Evolutionary conservation across 1,140 invertebrate genomes (phyloP).

Genomic region (Drosophila busckii): DNA sequence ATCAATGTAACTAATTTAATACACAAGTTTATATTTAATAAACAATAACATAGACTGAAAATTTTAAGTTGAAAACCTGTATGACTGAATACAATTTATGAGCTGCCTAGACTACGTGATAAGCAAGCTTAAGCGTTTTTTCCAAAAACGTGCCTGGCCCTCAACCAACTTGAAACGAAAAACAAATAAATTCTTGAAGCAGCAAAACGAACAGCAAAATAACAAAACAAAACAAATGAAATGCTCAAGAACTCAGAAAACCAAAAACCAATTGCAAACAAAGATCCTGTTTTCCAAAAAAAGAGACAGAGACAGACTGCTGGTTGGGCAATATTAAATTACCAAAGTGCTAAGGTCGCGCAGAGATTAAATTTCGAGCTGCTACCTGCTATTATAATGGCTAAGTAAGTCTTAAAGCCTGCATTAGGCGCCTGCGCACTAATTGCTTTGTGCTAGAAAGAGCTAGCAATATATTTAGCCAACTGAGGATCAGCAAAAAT

Average conservation of each 20-base stretch:
- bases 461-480: background rate
- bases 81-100: no score
- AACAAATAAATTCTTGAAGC: slow-evolving; percentile 61
- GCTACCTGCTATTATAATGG: slow-evolving; percentile 45
- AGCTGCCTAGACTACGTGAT: slow-evolving; percentile 59
- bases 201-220: slow-evolving; percentile 25
- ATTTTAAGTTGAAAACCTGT: no score
- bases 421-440: slow-evolving; percentile 36
- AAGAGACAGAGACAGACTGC: no score
- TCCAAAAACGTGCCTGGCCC: slow-evolving; percentile 55
- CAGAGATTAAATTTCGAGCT: slow-evolving; percentile 11
- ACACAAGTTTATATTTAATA: no score
- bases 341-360: slow-evolving; percentile 40
- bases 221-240: slow-evolving; percentile 12
- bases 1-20: no score
- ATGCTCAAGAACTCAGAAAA: slow-evolving; percentile 20
- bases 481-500: no score
- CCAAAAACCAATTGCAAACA: slow-evolving; percentile 35
- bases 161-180: slow-evolving; percentile 19
- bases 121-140: slow-evolving; percentile 59
- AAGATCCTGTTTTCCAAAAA: slow-evolving; percentile 57
- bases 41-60: no score
- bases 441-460: slow-evolving; percentile 44
- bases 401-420: slow-evolving; percentile 18
- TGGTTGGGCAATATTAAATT: slow-evolving; percentile 73